Base-by-base conservation (phyloP, 2,888 invertebrate genomes). In the Melanostoma scalare region DNA sequence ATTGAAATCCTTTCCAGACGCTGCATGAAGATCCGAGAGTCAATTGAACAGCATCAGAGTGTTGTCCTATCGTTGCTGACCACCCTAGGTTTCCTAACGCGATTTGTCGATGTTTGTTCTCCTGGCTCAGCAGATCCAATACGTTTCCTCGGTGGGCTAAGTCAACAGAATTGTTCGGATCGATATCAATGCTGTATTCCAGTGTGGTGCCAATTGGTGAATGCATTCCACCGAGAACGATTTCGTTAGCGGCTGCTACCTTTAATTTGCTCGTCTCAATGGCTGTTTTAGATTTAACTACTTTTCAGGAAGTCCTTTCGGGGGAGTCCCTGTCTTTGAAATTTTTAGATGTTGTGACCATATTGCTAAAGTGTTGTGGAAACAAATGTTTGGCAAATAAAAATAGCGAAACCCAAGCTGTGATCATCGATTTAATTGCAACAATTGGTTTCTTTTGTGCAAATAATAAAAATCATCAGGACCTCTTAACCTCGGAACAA, bases 231-330 rank as follows among this genome's bases (percentile, higher is more conserved):
- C 92, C 93, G 75, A 94, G 94, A 80, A 95, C 94, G 71, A 93
- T 96, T 88, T 93, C 93, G 85, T 92, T 95, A 85, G 94, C 95
- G 76, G 94, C 94, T 30, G 93, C 94, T 63, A 94, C 94, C 4
- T 94, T 95, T 77, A 94, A 93, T 86, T 91, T 97, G 88, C 92
- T 97, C 86, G 94, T 95, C 86, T 93, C 95, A 75, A 92, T 96
- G 86, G 97, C 96, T 38, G 94, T 95, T 88, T 92, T 97, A 84
- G 96, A 98, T 91, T 93, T 97, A 85, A 92, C 92, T 86, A 95
- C 95, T 69, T 85, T 85, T 3, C 87, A 91, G 91, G 90, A 91
- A 81, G 88, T 90, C 61, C 87, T 91, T 48, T 88, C 89, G n/a
- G 88, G 89, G 67, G 91, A 91, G 82, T 86, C 88, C 68, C 86